phyloP scores from a whole-genome alignment of 2,797 vertebrate genomes.

The Labeo calbasu region DNA sequence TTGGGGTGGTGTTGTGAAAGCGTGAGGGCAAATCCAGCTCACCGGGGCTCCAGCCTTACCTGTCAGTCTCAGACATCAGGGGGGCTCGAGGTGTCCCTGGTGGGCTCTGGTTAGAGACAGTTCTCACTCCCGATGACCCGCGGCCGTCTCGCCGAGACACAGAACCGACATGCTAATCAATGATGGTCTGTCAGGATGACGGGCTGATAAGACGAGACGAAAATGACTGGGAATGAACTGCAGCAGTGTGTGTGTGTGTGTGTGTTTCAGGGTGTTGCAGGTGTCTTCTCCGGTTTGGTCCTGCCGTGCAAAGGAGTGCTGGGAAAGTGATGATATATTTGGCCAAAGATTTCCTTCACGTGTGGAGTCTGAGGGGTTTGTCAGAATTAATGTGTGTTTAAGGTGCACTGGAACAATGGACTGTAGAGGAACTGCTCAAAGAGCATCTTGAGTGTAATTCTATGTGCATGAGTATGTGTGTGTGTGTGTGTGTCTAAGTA shows the following conservation, averaged over 20 bases:
- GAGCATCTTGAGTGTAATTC: background rate
- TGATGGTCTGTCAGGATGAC: conserved; percentile 51
- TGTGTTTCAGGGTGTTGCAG: conserved; percentile 44
- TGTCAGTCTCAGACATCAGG: conserved; percentile 51
- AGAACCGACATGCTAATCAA: conserved; percentile 51
- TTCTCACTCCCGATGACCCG: conserved; percentile 44
- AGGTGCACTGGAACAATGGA: background rate
- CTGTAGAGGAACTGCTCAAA: background rate
- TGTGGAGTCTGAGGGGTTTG: conserved; percentile 25
- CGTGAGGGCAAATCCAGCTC: conserved; percentile 23
- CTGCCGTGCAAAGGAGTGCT: background rate
- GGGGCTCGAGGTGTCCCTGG: conserved; percentile 46
- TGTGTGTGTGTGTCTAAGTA: conserved; percentile 32
- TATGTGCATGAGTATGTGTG: background rate
- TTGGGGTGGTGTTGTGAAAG: background rate
- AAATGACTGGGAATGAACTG: conserved; percentile 56
- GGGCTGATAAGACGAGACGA: conserved; percentile 47
- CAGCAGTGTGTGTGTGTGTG: conserved; percentile 9
- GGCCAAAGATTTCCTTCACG: conserved; percentile 22
- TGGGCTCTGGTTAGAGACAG: conserved; percentile 41
- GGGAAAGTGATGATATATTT: conserved; percentile 31
- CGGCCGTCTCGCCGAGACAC: conserved; percentile 41
- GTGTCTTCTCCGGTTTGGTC: conserved; percentile 47
- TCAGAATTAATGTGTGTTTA: conserved; percentile 46
- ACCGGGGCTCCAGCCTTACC: conserved; percentile 46